A percentile compares a stretch with the other conserved stretches of the same genome.
Conservation (phyloP, 2,113 vertebrate species). For the Ophthalmotilapia sp. region DNA sequence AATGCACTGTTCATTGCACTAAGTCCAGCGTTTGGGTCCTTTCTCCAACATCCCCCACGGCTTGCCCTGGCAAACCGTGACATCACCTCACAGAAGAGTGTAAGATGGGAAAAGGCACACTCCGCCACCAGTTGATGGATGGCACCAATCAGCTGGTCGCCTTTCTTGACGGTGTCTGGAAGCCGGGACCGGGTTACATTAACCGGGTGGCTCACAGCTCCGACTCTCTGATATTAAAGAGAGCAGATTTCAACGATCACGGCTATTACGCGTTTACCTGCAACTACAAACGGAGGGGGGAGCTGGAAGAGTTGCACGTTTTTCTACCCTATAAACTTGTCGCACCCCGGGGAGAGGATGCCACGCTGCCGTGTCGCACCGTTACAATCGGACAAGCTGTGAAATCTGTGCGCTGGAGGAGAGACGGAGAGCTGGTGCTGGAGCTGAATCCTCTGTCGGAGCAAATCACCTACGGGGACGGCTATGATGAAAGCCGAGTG, state of each 20-base stretch:
- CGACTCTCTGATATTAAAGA: not conserved
- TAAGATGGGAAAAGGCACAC: not conserved
- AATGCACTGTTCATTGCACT: too few relatives aligned
- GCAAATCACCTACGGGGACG: accelerated
- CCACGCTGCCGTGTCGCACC: accelerated
- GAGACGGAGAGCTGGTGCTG: not conserved
- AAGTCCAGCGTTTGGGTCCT: too few relatives aligned
- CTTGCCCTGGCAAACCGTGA: too few relatives aligned
- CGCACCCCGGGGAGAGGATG: accelerated
- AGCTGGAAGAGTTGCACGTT: not conserved
- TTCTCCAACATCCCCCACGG: too few relatives aligned
- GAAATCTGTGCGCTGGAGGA: not conserved
- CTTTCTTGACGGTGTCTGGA: accelerated
- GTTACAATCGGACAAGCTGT: accelerated
- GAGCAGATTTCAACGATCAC: not conserved
- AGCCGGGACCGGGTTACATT: not conserved
- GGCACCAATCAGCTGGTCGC: accelerated
- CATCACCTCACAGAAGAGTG: accelerated
- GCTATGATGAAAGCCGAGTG: accelerated
- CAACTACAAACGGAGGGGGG: not conserved
- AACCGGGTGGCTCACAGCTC: accelerated
- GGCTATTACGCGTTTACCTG: accelerated
- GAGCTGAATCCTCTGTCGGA: accelerated
- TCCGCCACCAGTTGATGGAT: not conserved
- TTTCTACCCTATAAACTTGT: accelerated